A percentile compares a stretch with the other conserved stretches of the same genome.
phyloP scores from a whole-genome alignment of 2,888 invertebrate genomes.

The Campopleginae sp. region DNA sequence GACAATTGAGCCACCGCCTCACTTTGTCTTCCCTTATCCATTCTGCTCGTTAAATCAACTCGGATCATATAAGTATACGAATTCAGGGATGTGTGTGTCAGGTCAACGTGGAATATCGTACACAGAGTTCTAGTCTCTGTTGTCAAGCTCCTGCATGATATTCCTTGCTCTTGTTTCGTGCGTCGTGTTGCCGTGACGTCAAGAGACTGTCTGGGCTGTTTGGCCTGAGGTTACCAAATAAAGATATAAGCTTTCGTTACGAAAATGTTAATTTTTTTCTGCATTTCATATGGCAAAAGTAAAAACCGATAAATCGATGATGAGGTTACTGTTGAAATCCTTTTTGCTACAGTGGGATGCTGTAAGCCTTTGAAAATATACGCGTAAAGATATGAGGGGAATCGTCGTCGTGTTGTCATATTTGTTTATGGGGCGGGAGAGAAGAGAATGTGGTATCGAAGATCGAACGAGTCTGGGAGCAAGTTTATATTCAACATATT shows the following conservation, averaged over 20 bases:
- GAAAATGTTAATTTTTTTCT: too few relatives aligned
- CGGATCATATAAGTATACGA: background rate
- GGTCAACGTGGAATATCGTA: background rate
- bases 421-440: background rate
- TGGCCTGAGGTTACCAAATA: too few relatives aligned
- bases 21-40: constrained; percentile 39
- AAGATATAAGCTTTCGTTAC: too few relatives aligned
- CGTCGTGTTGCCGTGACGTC: constrained; percentile 9
- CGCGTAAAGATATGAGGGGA: background rate
- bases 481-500: constrained; percentile 24
- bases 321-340: too few relatives aligned
- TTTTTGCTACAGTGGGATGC: too few relatives aligned
- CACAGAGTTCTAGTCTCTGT: background rate
- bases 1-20: constrained; percentile 12
- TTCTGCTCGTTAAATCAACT: constrained; percentile 20
- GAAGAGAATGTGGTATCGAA: background rate
- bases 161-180: constrained; percentile 18
- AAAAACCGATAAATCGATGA: too few relatives aligned
- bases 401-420: background rate
- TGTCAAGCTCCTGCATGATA: constrained; percentile 2
- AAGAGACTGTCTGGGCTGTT: background rate
- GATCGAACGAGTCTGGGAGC: background rate
- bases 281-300: too few relatives aligned
- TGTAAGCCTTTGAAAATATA: too few relatives aligned
- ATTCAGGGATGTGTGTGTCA: background rate